These are phyloP conservation scores for Phoeniculus purpureus DNA, from an alignment of 2,797 vertebrate genomes.

Conservation along the genomic window DNA sequence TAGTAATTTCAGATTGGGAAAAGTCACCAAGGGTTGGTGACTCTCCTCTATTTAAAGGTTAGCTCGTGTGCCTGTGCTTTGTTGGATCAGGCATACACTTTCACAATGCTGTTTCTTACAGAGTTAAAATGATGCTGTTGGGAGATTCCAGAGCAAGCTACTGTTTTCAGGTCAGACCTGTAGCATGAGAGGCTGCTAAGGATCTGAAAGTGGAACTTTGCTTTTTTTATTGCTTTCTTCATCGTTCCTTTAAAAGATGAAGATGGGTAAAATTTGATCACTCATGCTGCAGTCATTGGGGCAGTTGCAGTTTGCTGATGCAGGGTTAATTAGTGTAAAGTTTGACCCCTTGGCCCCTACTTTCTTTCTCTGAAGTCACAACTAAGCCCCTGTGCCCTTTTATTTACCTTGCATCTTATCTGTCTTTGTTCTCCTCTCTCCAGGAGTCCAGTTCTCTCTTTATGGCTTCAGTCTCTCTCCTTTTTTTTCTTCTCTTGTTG, in stretches of 20 bases:
- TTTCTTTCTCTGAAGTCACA: constrained; percentile 27
- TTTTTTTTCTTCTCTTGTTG: neutral
- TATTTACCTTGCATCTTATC: constrained; percentile 40
- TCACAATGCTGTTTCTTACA: neutral
- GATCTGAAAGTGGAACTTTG: neutral
- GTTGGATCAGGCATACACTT: neutral
- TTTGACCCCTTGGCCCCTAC: neutral
- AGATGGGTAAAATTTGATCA: neutral
- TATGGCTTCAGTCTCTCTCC: neutral
- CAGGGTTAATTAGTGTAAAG: constrained; percentile 6
- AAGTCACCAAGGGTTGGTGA: neutral
- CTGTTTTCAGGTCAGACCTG: neutral
- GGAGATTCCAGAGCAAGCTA: neutral
- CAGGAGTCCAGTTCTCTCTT: neutral
- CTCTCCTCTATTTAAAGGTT: neutral
- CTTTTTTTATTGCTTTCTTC: neutral
- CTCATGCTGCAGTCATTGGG: neutral
- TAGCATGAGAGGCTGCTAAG: neutral
- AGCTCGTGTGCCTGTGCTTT: neutral
- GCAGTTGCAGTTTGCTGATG: neutral
- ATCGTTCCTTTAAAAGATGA: neutral
- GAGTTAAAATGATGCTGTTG: neutral
- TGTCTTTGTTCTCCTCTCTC: constrained; percentile 10
- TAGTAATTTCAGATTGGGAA: neutral
- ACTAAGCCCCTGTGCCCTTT: neutral